Base-by-base conservation (phyloP, 2,113 vertebrate species). In the Bubalus kerabau region DNA sequence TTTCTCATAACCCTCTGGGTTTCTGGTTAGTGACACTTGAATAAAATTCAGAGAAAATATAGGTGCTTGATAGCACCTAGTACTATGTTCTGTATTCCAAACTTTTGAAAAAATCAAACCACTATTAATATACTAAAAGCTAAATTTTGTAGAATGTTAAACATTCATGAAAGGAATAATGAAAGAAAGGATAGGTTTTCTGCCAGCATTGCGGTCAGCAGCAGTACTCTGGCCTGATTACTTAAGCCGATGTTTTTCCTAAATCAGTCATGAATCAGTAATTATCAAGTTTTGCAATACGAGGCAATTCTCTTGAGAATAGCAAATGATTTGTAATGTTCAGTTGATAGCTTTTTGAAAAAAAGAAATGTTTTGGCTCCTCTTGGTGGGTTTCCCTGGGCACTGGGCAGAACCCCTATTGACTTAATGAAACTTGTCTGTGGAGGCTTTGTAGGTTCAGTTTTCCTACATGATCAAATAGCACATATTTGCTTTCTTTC, bases 251-350 rank as follows among this genome's bases (percentile, higher is more conserved):
- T 99, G 98, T 99, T 99, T 99, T 99, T 98, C 98, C 98, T 98
- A 98, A 99, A 99, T 99, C 98, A 99, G 98, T 98, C 98, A 99
- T 99, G 99, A 99, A 99, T 99, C 98, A 98, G 99, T 99, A 99
- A 99, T 99, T 98, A 99, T 98, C 98, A 99, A 98, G 98, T 99
- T 99, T 99, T 99, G 99, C 99, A 99, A 99, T 98, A 98, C 98
- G 98, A 95, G 97, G 95, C 87, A 9, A 98, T 97, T 98, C 98
- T 98, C 98, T 98, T 98, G 98, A 98, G 99, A 98, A 98, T 97
- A 98, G 96, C 87, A 97, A 98, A 98, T 98, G 98, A 98, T 98
- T 99, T 99, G 98, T 98, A 98, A 97, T 98, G 98, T 98, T 99
- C 97, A 94, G 97, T 95, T 98, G 98, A 98, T 98, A 96, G 98